Evolutionary conservation across 53 echinoderm and acorn worm genomes (phyloP).

Genomic region (Stichopus horrens): DNA sequence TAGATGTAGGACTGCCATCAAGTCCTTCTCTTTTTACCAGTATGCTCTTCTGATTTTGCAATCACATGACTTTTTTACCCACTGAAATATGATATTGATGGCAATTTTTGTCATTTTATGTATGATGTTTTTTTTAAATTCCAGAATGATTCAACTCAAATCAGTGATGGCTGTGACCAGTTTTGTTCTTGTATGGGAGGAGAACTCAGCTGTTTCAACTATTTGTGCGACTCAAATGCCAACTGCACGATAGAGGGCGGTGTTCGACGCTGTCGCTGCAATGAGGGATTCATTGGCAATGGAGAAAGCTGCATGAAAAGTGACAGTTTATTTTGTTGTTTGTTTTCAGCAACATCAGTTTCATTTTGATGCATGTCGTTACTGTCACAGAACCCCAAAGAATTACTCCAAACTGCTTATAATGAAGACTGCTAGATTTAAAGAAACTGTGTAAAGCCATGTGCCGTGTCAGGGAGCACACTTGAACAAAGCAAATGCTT

Average conservation of each 20-base stretch:
- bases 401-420: no score
- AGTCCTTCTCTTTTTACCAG: no score
- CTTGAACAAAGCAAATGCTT: no score
- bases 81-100: neutral
- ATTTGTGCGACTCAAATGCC: constrained; percentile 45
- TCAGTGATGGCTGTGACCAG: constrained; percentile 2
- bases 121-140: neutral
- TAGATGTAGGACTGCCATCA: no score
- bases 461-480: no score
- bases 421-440: no score
- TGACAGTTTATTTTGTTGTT: neutral
- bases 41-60: no score
- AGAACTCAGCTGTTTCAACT: constrained; percentile 25
- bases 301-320: constrained; percentile 28
- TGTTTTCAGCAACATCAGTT: no score
- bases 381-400: no score
- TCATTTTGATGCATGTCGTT: no score
- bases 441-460: no score
- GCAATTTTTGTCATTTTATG: neutral
- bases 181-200: constrained; percentile 34
- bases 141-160: constrained; percentile 20
- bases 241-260: constrained; percentile 22
- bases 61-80: no score
- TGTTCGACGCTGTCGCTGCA: constrained; percentile 35
- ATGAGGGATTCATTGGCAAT: constrained; percentile 43